Evolutionary conservation across 2,113 vertebrate species (phyloP).

Genomic region (Callorhinus ursinus): DNA sequence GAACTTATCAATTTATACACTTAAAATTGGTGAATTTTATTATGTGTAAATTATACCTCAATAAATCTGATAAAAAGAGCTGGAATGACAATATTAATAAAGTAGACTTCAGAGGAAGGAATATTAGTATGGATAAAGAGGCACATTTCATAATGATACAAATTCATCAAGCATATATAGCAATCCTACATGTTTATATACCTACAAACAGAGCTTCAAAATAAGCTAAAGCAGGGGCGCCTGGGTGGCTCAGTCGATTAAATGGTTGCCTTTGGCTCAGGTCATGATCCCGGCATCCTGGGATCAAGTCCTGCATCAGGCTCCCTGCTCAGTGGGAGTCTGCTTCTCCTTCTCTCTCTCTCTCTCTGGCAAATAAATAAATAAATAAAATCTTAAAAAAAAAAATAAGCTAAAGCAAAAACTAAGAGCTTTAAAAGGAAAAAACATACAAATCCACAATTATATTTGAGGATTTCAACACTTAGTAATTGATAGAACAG

Average conservation of each 20-base stretch:
- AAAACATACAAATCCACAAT: constrained; percentile 2
- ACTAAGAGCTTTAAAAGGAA: neutral
- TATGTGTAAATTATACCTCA: neutral
- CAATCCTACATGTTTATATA: neutral
- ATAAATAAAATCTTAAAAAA: neutral
- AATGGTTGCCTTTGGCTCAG: neutral
- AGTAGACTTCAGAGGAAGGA: neutral
- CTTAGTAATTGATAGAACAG: neutral
- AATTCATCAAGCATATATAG: neutral
- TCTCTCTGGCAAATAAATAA: neutral
- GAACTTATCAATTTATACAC: neutral
- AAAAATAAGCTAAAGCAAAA: constrained; percentile 1
- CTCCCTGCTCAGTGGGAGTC: neutral
- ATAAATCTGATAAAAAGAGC: neutral
- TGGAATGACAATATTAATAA: neutral
- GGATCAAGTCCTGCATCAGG: neutral
- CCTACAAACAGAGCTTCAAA: constrained; percentile 3
- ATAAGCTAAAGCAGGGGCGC: neutral
- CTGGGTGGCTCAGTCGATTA: neutral
- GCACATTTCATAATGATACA: neutral
- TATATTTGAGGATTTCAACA: neutral
- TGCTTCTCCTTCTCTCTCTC: neutral
- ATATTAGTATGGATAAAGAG: neutral
- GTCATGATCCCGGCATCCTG: no score
- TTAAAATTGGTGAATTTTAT: neutral